These are phyloP conservation scores for Bos taurus DNA, from an alignment of 2,113 vertebrate species.

Conservation along the genomic window DNA sequence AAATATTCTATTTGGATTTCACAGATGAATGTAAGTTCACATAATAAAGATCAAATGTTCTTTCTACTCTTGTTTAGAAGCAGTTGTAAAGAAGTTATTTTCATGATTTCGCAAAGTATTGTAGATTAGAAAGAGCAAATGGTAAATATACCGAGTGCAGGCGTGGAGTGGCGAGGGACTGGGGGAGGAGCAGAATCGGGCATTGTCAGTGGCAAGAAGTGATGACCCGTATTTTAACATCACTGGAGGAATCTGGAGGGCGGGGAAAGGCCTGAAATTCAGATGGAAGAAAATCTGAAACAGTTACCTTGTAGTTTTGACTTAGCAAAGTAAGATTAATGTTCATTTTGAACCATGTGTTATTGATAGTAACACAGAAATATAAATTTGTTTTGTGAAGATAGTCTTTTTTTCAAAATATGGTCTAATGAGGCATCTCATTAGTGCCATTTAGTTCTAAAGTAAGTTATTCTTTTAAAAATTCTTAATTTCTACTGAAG, in stretches of 20 bases:
- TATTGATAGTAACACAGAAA: neutral
- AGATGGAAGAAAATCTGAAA: neutral
- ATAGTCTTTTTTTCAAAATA: neutral
- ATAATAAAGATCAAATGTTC: neutral
- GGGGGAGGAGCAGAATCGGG: neutral
- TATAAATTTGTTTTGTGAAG: neutral
- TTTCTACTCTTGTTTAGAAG: neutral
- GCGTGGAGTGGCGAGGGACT: neutral
- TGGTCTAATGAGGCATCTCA: neutral
- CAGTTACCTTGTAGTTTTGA: neutral
- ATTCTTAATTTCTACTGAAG: neutral
- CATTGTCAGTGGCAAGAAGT: neutral
- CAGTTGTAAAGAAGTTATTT: neutral
- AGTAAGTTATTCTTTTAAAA: constrained; percentile 2
- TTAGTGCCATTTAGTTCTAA: neutral
- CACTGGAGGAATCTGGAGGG: neutral
- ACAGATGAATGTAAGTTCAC: neutral
- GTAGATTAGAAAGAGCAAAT: neutral
- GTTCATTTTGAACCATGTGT: neutral
- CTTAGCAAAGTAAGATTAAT: neutral
- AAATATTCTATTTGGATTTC: neutral
- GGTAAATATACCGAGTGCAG: neutral
- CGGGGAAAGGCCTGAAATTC: neutral
- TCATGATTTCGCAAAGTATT: neutral
- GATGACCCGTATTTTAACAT: neutral